Evolutionary conservation across 2,797 vertebrate genomes (phyloP), one percentile per base, ranked within the genome.

Genomic region (Orestias chungarensis): DNA sequence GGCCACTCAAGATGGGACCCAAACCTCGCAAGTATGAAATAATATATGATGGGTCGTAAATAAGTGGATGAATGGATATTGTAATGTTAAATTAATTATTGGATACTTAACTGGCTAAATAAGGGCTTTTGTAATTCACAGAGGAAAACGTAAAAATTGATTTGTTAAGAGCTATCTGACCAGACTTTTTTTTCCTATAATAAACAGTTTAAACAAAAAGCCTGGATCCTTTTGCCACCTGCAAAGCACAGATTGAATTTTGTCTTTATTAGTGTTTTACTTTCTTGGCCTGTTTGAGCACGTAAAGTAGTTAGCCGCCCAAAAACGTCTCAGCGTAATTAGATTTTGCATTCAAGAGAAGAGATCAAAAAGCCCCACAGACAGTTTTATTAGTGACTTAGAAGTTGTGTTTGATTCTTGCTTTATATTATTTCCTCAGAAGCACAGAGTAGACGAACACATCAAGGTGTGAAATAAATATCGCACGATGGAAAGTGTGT

Each of bases 381-480:
- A 85, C 68, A 82, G 74, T 78, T 70, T 72, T 55, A 78, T 68
- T 65, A 80, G 75, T 83, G 73, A 85, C 84, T 84, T 82, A 71
- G 76, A 89, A 86, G 86, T 83, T 77, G 68, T 83, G 74, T 85
- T 77, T 85, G 80, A 76, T 88, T 87, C 75, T 76, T 85, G 78
- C 75, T 84, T 84, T 75, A 79, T 83, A 64, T 84, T 80, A 87
- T 91, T 87, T 88, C 82, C 88, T 87, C 72, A 46, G 87, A 91
- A 85, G 81, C 79, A 66, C 31, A 29, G 69, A 76, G 54, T 81
- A 87, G 88, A 91, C 91, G 90, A 91, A 92, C 91, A 91, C 89
- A 92, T 91, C 91, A 91, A 91, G 89, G 87, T 90, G 88, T 85
- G 86, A 85, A 88, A 90, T 89, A 90, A 91, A 92, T 91, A 92